Conservation (phyloP, 2,797 vertebrate genomes). For the Squalus acanthias region DNA sequence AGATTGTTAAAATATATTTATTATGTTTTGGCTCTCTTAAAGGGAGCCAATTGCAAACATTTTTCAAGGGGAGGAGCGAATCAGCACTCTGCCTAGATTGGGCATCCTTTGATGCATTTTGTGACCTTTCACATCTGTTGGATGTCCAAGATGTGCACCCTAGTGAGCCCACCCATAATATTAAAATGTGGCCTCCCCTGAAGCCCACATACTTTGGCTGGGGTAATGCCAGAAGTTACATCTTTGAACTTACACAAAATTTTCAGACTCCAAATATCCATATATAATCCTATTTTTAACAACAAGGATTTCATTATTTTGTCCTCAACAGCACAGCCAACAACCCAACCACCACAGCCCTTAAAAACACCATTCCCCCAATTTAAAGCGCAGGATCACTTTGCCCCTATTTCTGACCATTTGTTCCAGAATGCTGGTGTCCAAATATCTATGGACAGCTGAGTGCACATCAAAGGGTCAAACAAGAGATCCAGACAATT, state of each 20-base stretch:
- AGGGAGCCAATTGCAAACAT: not conserved
- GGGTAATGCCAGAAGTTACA: no score
- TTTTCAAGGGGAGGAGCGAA: not conserved
- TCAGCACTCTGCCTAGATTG: not conserved
- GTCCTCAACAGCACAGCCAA: not conserved
- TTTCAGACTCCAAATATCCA: not conserved
- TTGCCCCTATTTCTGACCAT: not conserved
- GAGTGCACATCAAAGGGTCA: not conserved
- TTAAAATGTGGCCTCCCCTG: no score
- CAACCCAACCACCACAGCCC: no score
- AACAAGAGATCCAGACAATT: not conserved
- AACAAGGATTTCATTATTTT: not conserved
- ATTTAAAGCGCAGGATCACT: not conserved
- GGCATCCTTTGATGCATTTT: not conserved
- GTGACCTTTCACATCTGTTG: not conserved
- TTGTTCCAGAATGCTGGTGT: no score
- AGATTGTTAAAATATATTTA: no score
- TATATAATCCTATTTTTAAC: not conserved
- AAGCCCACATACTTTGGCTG: no score
- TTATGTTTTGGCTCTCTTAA: no score
- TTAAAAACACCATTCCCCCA: not conserved
- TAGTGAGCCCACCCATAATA: no score
- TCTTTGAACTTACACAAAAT: no score
- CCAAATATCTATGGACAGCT: not conserved
- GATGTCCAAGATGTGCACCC: not conserved